Conservation (phyloP, 2,797 vertebrate genomes). For the Zenarchopterus dispar region DNA sequence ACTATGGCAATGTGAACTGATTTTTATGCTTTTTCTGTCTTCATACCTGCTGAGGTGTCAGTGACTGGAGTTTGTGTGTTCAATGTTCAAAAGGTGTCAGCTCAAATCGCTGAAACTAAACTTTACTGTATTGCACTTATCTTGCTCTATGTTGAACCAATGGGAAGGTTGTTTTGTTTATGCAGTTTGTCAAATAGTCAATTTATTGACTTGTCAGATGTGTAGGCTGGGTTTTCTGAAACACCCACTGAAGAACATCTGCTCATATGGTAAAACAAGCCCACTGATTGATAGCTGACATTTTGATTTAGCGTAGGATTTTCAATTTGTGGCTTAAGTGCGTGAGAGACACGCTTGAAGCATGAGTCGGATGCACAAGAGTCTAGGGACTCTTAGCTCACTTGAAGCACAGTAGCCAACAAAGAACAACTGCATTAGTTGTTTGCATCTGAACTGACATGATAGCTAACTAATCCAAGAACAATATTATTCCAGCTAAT, state of each 20-base stretch:
- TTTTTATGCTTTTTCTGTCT: neutral
- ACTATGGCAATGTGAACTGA: too few relatives aligned
- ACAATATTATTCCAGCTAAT: constrained; percentile 60
- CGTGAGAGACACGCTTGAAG: constrained; percentile 32
- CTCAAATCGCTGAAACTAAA: neutral
- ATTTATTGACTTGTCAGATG: constrained; percentile 45
- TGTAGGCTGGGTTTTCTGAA: constrained; percentile 34
- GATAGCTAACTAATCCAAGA: constrained; percentile 61
- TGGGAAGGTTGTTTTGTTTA: constrained; percentile 27
- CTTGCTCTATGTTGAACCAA: constrained; percentile 10
- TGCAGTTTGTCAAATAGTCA: constrained; percentile 39
- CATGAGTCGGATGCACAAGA: constrained; percentile 19
- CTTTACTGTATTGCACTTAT: neutral
- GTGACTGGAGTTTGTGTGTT: neutral
- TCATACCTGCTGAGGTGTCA: neutral
- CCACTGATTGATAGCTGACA: constrained; percentile 62
- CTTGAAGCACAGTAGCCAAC: constrained; percentile 43
- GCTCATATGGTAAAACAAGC: constrained; percentile 42
- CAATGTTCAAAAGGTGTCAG: neutral
- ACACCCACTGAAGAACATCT: constrained; percentile 15
- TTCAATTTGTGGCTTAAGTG: constrained; percentile 39
- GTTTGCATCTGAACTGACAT: constrained; percentile 51
- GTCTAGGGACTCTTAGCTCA: constrained; percentile 36
- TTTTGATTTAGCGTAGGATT: constrained; percentile 50
- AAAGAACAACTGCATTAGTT: constrained; percentile 47